Base-by-base conservation (phyloP, 1,140 invertebrate genomes). In the Leptopilina boulardi region DNA sequence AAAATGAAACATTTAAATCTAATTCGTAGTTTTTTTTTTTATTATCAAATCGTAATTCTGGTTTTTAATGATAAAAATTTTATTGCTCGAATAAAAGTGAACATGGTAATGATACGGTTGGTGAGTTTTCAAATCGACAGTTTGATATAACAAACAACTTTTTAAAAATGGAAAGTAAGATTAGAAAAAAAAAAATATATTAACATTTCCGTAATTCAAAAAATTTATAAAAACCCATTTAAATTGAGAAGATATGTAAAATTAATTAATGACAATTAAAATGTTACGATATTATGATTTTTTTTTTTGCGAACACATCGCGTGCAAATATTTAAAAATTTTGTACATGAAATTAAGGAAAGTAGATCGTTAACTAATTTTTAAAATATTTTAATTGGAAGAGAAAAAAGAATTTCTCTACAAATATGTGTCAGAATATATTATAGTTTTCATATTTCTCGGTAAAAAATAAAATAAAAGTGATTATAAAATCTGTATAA, bases 31-130 rank as follows among this genome's bases (percentile, higher is more conserved):
- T 51, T 51, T 5, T 0, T 44, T n/a, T n/a, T 18, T n/a, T 51
- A 18, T 51, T 18, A 38, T 38, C 5, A 38, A 8, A 51, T 51
- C 47, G 15, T 51, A 18, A 51, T 18, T 18, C n/a, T 8, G 47
- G n/a, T 51, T 51, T 51, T 51, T n/a, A 18, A 51, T 51, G 47
- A 51, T 51, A 51, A 51, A 51, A 51, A 51, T 51, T 51, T 51
- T 51, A 51, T 18, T 51, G 47, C 15, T 2, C 11, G 10, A 59
- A 23, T 23, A 59, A 59, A 59, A 59, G 8, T 59, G 19, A 59
- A 59, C 21, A 23, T 23, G 54, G 54, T 23, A 59, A 59, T 59
- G 54, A 59, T 23, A 59, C 54, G 54, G 54, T 59, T 59, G 19
- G 54, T 23, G 1, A 59, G 21, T 51, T 51, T 51, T 59, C 19